Conservation (phyloP, 2,888 invertebrate species). For the Sympetrum striolatum region DNA sequence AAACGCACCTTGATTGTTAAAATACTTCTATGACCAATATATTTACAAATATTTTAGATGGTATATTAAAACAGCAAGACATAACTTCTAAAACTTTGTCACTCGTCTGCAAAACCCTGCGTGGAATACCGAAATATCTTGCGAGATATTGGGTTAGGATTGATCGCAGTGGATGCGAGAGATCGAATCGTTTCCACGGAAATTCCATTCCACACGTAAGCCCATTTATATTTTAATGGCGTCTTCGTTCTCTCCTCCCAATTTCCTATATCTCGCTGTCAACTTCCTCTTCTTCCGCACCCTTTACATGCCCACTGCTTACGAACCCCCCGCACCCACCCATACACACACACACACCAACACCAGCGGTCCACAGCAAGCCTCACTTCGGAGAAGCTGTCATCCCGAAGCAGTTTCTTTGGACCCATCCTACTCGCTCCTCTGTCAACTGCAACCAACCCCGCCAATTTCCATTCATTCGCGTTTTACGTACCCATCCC, state of each 20-base stretch:
- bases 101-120: no score
- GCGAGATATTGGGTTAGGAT: no score
- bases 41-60: no score
- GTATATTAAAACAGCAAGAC: no score
- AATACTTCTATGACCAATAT: no score
- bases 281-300: not conserved
- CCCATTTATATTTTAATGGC: not conserved
- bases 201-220: not conserved
- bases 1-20: no score
- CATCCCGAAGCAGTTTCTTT: not conserved
- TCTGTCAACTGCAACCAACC: slow-evolving; percentile 13
- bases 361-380: not conserved
- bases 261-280: not conserved
- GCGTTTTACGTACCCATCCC: not conserved
- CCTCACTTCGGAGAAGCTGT: not conserved
- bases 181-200: not conserved
- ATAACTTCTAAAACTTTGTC: no score
- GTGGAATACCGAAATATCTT: no score
- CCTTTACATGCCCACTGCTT: not conserved
- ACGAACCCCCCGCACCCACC: no score
- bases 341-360: no score
- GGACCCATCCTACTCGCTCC: not conserved
- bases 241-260: not conserved
- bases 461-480: not conserved
- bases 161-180: no score